Evolutionary conservation across 2,113 vertebrate species (phyloP).

Genomic region (Chascanopsetta lugubris): DNA sequence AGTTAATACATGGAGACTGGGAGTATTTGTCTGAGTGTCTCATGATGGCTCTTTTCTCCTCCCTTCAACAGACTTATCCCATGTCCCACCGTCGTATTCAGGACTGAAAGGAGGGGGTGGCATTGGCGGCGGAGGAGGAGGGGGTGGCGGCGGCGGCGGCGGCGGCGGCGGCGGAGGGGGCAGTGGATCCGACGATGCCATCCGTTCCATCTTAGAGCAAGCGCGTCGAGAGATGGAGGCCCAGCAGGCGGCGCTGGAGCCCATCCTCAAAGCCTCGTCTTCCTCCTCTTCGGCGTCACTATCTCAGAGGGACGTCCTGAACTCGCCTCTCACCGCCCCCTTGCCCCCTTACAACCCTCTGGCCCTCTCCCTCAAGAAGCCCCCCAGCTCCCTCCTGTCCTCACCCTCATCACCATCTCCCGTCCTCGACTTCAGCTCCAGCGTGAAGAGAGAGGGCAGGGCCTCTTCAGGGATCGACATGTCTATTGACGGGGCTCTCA

Average conservation of each 20-base stretch:
- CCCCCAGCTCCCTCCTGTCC: conserved; percentile 81
- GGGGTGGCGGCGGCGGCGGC: conserved; percentile 88
- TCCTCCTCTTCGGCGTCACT: conserved; percentile 79
- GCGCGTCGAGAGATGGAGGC: conserved; percentile 95
- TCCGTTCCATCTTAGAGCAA: conserved; percentile 95
- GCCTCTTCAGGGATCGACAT: conserved; percentile 81
- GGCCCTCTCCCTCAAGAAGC: conserved; percentile 91
- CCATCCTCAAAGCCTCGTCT: conserved; percentile 88
- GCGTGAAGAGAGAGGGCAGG: conserved; percentile 87
- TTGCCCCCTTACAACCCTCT: conserved; percentile 88
- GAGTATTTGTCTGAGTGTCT: conserved; percentile 8
- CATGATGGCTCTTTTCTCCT: conserved; percentile 22
- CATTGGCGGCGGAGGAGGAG: conserved; percentile 48
- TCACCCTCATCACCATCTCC: conserved; percentile 79
- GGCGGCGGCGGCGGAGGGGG: conserved; percentile 61
- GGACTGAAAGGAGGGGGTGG: conserved; percentile 79
- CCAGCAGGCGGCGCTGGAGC: conserved; percentile 91
- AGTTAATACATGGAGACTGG: conserved; percentile 6
- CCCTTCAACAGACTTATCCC: conserved; percentile 86
- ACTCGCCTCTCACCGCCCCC: conserved; percentile 86
- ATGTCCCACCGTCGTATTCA: conserved; percentile 68
- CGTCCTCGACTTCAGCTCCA: conserved; percentile 83
- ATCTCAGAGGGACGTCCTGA: conserved; percentile 88
- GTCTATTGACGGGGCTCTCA: conserved; percentile 77
- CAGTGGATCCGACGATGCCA: conserved; percentile 89